Base-by-base conservation (phyloP, 2,113 vertebrate species). In the Calyptomena viridis region DNA sequence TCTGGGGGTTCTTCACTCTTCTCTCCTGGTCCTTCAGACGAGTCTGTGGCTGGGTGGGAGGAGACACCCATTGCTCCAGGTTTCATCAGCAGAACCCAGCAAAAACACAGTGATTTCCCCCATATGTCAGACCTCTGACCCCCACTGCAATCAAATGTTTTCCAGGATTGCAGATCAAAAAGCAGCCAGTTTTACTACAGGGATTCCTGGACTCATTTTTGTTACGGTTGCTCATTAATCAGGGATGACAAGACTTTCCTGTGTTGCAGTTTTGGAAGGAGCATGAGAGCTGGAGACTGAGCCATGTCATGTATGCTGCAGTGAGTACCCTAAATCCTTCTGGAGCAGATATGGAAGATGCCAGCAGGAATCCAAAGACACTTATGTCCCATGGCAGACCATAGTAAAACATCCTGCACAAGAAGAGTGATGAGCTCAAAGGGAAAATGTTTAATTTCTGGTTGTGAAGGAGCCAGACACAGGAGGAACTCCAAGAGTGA, bases 401-500 rank as follows among this genome's bases (percentile, higher is more conserved):
- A 23, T 1, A 20, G 50, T 1, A 3, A 82, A 30, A 20, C 56
- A 69, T 50, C 58, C 25, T 82, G 60, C 49, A 42, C 25, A 5
- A 0, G 3, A 56, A 8, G 59, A 55, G 46, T n/a, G 79, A 40
- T 17, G 14, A 82, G 33, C 72, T 76, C 59, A 11, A 14, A 39
- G 8, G 63, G n/a, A 53, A 53, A 37, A 19, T 1, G 25, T 64
- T 68, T 31, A 3, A 21, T 90, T 52, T 75, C 71, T 72, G 66
- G 2, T 40, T 20, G 37, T 40, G 49, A 88, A 28, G 3, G 12
- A 40, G 40, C 21, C 17, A 88, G 94, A 11, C 49, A 7, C 1
- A 50, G 94, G 80, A 95, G 72, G 55, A 77, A 25, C 71, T 95
- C 96, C 96, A 94, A 17, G 6, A 30, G 55, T 96, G 93, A 95